These are phyloP conservation scores for Mizuhopecten yessoensis DNA, from an alignment of 1,140 invertebrate species.

Conservation along the genomic window DNA sequence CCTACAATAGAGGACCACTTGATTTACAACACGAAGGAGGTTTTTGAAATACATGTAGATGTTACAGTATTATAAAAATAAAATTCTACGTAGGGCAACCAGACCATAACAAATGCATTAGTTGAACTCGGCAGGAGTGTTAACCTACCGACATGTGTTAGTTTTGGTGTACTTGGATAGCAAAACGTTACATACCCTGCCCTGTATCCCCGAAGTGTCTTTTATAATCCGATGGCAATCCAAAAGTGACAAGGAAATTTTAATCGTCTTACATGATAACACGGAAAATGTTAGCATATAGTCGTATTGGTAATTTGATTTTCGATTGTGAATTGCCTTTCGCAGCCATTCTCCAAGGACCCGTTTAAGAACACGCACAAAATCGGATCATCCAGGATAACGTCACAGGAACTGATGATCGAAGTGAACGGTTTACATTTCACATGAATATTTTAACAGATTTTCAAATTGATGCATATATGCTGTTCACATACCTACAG, in stretches of 20 bases:
- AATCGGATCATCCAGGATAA: conserved; percentile 1
- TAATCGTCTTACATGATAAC: conserved; percentile 33
- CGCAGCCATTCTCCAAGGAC: conserved; percentile 21
- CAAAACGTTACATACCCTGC: not conserved
- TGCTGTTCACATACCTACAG: not conserved
- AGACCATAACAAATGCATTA: no score
- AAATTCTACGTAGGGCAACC: no score
- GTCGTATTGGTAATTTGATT: not conserved
- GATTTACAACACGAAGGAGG: no score
- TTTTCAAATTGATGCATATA: conserved; percentile 40
- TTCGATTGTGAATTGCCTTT: conserved; percentile 34
- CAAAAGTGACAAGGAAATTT: conserved; percentile 2
- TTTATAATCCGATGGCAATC: not conserved
- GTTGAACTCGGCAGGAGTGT: no score
- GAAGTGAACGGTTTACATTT: not conserved
- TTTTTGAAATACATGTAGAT: no score
- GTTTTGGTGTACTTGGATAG: no score
- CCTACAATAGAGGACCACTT: no score
- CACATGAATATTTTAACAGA: conserved; percentile 29
- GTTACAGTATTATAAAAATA: no score
- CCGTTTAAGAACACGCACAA: conserved; percentile 4
- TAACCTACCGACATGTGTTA: no score
- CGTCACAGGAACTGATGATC: not conserved
- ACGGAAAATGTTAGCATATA: not conserved
- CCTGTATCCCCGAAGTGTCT: not conserved